phyloP scores from a whole-genome alignment of 2,113 vertebrate species.

The Apistogramma diplotaenia region DNA sequence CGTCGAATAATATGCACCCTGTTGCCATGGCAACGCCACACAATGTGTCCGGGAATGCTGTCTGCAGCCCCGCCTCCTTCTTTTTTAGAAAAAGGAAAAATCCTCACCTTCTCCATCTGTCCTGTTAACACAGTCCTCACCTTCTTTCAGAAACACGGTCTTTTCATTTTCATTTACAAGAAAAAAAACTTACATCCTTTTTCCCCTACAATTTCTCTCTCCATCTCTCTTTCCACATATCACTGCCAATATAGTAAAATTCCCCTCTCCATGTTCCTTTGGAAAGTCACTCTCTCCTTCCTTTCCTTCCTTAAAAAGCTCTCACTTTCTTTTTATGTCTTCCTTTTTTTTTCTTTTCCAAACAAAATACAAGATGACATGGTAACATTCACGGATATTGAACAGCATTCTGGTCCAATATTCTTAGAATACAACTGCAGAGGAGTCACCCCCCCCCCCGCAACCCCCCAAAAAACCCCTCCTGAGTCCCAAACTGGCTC shows the following conservation, averaged over 20 bases:
- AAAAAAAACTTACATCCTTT: background rate
- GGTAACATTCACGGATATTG: background rate
- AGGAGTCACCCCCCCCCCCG: too few relatives aligned
- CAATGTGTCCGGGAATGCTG: constrained; percentile 69
- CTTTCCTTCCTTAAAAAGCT: background rate
- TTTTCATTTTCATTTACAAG: background rate
- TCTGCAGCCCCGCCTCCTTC: constrained; percentile 40
- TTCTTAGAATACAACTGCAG: background rate
- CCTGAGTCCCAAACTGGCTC: too few relatives aligned
- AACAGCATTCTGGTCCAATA: background rate
- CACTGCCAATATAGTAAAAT: background rate
- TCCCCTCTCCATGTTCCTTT: background rate
- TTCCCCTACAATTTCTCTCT: background rate
- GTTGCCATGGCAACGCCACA: constrained; percentile 67
- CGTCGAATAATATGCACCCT: constrained; percentile 58
- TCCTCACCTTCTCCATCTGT: constrained; percentile 22
- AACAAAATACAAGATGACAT: background rate
- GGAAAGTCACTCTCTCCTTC: background rate
- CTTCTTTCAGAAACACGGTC: background rate
- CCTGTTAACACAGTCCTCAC: background rate
- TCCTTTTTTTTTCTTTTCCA: background rate
- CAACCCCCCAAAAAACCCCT: too few relatives aligned
- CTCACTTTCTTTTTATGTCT: background rate
- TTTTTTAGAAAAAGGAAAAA: constrained; percentile 42
- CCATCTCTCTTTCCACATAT: background rate